These are phyloP conservation scores for Oplegnathus fasciatus DNA, from an alignment of 2,113 vertebrate genomes.

Conservation along the genomic window DNA sequence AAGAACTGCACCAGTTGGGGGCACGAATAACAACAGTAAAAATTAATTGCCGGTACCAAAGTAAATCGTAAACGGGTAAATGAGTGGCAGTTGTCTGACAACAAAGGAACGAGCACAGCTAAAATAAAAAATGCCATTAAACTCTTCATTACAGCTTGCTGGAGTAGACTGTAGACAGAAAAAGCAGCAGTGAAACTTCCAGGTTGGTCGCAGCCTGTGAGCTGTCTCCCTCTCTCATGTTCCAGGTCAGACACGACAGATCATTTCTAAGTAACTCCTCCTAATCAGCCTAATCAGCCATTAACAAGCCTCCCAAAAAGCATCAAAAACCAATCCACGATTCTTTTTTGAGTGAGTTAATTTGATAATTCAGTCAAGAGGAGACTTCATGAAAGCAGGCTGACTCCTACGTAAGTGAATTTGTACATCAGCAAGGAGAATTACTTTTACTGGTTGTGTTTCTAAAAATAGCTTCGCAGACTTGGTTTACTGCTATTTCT, in stretches of 20 bases:
- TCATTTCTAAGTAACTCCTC: conserved; percentile 26
- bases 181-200: not conserved
- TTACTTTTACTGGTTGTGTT: conserved; percentile 12
- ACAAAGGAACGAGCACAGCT: not conserved
- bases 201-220: not conserved
- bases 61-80: too few relatives aligned
- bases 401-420: conserved; percentile 35
- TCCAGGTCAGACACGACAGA: not conserved
- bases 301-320: conserved; percentile 43
- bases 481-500: not conserved
- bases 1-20: too few relatives aligned
- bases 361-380: conserved; percentile 35
- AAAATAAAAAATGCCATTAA: not conserved
- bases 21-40: too few relatives aligned
- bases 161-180: not conserved
- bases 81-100: not conserved
- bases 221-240: conserved; percentile 10
- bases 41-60: too few relatives aligned
- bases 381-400: conserved; percentile 38
- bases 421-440: not conserved
- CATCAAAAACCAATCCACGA: conserved; percentile 31
- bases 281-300: conserved; percentile 41
- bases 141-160: not conserved
- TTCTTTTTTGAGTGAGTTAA: conserved; percentile 20
- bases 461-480: not conserved